phyloP scores from a whole-genome alignment of 2,888 invertebrate genomes.

The Xestia xanthographa region DNA sequence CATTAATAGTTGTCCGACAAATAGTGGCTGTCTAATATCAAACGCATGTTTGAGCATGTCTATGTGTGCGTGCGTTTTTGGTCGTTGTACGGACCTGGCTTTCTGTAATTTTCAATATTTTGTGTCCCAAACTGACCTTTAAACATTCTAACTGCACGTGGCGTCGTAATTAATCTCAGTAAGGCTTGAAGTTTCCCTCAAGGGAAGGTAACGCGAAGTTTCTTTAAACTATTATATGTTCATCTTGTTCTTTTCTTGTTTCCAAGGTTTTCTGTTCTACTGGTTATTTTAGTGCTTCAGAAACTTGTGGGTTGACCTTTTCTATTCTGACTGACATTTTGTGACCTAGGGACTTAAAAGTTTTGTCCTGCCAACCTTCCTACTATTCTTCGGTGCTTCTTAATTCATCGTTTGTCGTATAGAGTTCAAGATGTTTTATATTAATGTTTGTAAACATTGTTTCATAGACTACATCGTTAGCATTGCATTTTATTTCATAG shows the following conservation, averaged over 20 bases:
- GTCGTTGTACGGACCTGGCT: neutral
- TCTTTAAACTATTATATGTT: constrained; percentile 10
- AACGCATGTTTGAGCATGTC: neutral
- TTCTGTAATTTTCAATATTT: neutral
- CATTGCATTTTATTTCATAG: neutral
- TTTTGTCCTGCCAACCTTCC: neutral
- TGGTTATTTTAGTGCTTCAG: neutral
- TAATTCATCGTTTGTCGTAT: neutral
- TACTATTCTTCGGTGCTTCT: neutral
- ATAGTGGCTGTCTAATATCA: neutral
- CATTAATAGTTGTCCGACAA: neutral
- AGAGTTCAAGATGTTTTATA: neutral
- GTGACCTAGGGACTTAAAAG: neutral
- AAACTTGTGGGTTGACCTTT: neutral
- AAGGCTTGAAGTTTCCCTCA: constrained; percentile 23
- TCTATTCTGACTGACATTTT: neutral
- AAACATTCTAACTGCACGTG: constrained; percentile 27
- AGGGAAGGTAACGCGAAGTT: constrained; percentile 28
- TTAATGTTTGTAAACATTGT: neutral
- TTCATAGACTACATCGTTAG: neutral
- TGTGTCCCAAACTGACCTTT: constrained; percentile 20
- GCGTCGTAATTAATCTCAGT: constrained; percentile 45
- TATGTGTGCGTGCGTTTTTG: neutral
- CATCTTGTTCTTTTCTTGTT: neutral
- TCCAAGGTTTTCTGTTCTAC: neutral